These are phyloP conservation scores for Anolis sagrei DNA, from an alignment of 2,113 vertebrate species.

Conservation along the genomic window DNA sequence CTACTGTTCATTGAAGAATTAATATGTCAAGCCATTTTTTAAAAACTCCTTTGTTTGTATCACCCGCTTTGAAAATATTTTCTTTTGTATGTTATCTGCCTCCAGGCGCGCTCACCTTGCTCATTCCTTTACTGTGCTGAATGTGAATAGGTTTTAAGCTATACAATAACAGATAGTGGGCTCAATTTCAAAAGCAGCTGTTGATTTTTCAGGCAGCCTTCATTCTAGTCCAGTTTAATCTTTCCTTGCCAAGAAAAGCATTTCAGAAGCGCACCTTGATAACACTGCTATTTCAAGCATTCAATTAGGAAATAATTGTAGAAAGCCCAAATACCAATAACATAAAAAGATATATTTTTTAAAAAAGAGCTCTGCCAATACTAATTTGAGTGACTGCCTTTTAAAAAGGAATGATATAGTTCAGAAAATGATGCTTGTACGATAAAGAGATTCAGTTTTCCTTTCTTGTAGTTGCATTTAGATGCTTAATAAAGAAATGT, in stretches of 20 bases:
- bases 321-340: constrained; percentile 9
- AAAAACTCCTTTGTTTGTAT: constrained; percentile 12
- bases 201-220: background rate
- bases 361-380: background rate
- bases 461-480: background rate
- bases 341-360: background rate
- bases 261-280: constrained; percentile 7
- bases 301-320: background rate
- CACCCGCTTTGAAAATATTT: constrained; percentile 9
- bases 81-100: constrained; percentile 26
- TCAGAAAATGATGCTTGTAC: background rate
- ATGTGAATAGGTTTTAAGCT: background rate
- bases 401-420: constrained; percentile 1
- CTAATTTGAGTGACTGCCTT: background rate
- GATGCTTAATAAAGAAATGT: background rate
- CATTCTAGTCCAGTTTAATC: constrained; percentile 9
- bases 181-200: constrained; percentile 1
- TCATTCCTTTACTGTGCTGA: constrained; percentile 9
- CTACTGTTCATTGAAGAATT: background rate
- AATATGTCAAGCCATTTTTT: constrained; percentile 27
- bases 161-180: constrained; percentile 26
- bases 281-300: constrained; percentile 4
- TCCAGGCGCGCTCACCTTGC: constrained; percentile 6
- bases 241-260: background rate
- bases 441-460: background rate